These are phyloP conservation scores for Embiotoca jacksoni DNA, from an alignment of 2,113 vertebrate genomes.

Conservation along the genomic window DNA sequence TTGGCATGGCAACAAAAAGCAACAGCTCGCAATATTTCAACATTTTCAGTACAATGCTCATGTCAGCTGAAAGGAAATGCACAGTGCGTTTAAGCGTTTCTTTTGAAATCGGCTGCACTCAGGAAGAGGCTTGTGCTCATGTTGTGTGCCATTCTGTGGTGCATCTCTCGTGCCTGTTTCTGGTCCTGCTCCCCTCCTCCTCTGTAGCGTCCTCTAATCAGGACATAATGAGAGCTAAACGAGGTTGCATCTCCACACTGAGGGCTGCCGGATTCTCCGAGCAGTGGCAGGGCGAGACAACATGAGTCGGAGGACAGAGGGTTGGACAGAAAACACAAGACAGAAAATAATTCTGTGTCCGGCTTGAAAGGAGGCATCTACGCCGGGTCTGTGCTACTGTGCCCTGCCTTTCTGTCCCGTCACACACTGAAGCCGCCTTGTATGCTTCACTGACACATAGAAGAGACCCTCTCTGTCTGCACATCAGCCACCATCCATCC, in stretches of 20 bases:
- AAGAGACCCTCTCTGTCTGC: constrained; percentile 82
- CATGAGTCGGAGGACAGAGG: constrained; percentile 34
- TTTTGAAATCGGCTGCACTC: constrained; percentile 41
- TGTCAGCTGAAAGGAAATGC: constrained; percentile 49
- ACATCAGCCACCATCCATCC: constrained; percentile 72
- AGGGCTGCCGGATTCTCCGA: constrained; percentile 69
- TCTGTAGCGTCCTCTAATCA: constrained; percentile 78
- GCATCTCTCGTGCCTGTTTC: constrained; percentile 70
- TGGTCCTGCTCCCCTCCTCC: constrained; percentile 71
- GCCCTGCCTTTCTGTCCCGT: constrained; percentile 69
- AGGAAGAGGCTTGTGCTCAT: constrained; percentile 21
- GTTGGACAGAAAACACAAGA: constrained; percentile 27
- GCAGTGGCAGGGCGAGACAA: constrained; percentile 43
- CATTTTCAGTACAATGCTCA: constrained; percentile 58
- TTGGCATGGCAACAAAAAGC: constrained; percentile 84
- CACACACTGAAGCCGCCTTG: constrained; percentile 78
- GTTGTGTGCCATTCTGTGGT: constrained; percentile 34
- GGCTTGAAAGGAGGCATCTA: constrained; percentile 54
- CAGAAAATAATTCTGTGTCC: constrained; percentile 55
- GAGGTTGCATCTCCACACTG: constrained; percentile 79
- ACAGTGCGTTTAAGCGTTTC: constrained; percentile 44
- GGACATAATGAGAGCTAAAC: constrained; percentile 85
- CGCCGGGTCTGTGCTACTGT: constrained; percentile 49
- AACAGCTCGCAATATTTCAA: constrained; percentile 74
- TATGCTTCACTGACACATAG: constrained; percentile 65